Conservation (phyloP, 1,140 invertebrate species). For the Bombus fervidus region DNA sequence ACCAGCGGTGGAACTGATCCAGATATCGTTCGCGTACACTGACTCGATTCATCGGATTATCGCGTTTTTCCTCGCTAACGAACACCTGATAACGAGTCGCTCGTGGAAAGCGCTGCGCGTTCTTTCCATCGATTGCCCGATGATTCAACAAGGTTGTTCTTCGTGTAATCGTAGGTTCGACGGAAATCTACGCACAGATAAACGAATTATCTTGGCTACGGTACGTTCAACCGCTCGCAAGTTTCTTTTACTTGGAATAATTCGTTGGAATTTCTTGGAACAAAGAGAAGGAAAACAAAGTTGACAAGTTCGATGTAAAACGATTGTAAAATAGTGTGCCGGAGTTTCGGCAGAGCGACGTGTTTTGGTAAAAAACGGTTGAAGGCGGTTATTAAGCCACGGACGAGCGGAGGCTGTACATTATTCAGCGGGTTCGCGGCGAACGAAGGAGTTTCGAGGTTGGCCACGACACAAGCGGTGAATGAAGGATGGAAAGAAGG, state of each 20-base stretch:
- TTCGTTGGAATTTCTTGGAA: too few relatives aligned
- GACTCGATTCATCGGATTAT: constrained; percentile 24
- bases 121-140: not conserved
- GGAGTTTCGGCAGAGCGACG: not conserved
- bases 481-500: not conserved
- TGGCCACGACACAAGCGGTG: not conserved
- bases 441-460: not conserved
- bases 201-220: not conserved
- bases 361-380: not conserved
- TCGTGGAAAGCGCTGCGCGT: not conserved
- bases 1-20: constrained; percentile 6
- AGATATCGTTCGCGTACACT: constrained; percentile 6
- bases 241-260: not conserved
- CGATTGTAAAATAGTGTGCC: too few relatives aligned
- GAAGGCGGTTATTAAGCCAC: not conserved
- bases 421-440: not conserved
- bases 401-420: not conserved
- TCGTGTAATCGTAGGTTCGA: not conserved
- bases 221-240: not conserved
- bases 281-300: too few relatives aligned
- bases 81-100: constrained; percentile 24
- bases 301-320: too few relatives aligned
- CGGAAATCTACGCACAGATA: not conserved
- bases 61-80: constrained; percentile 16
- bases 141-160: constrained; percentile 17